Percentiles rank a stretch among this genome's conserved stretches.
phyloP scores from a whole-genome alignment of 2,113 vertebrate genomes.

The Bubo bubo region DNA sequence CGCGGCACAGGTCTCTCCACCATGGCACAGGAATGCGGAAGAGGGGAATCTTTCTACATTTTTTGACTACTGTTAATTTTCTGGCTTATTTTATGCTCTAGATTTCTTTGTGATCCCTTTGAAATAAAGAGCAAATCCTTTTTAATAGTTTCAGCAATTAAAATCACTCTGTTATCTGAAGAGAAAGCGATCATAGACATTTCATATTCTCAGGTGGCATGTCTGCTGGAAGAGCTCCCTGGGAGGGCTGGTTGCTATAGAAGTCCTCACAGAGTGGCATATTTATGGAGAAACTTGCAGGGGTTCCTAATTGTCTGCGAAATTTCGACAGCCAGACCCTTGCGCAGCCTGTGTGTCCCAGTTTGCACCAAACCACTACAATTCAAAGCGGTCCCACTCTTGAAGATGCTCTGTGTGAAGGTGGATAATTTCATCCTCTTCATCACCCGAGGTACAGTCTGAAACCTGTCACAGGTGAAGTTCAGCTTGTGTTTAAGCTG shows the following conservation, averaged over 20 bases:
- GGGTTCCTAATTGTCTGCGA: neutral
- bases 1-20: rapidly evolving
- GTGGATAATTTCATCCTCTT: neutral
- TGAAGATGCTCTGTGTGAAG: neutral
- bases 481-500: neutral
- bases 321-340: neutral
- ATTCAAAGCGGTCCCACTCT: neutral
- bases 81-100: neutral
- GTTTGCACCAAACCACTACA: neutral
- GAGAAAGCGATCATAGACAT: neutral
- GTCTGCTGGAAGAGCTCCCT: neutral
- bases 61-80: neutral
- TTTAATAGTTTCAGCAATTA: neutral
- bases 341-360: neutral
- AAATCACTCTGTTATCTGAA: neutral
- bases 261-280: neutral
- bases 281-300: neutral
- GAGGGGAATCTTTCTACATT: rapidly evolving
- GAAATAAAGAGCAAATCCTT: neutral
- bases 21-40: neutral
- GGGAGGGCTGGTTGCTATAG: neutral
- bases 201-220: neutral
- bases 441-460: neutral
- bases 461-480: neutral
- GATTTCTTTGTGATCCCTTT: neutral